Percentiles rank a stretch among this genome's conserved stretches.
Conservation (phyloP, 1,140 invertebrate species). For the Solen grandis region DNA sequence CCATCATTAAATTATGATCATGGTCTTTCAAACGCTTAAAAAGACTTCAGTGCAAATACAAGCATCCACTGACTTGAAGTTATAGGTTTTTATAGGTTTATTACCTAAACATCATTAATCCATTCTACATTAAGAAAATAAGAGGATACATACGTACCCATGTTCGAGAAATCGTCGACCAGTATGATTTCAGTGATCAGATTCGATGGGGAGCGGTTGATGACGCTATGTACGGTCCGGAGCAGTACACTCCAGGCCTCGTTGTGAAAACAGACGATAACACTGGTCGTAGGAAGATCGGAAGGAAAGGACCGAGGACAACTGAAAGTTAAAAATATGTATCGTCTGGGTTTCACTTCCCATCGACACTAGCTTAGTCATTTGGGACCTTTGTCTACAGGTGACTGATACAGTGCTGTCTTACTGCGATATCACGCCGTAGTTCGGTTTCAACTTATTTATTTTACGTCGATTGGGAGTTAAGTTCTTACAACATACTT, state of each 20-base stretch:
- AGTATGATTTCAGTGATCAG: conserved; percentile 94
- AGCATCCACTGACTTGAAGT: no score
- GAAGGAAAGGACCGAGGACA: conserved; percentile 37
- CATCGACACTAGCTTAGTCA: not conserved
- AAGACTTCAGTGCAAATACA: no score
- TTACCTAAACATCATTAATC: not conserved
- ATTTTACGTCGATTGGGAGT: no score
- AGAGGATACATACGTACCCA: conserved; percentile 91
- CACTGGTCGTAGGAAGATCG: conserved; percentile 59
- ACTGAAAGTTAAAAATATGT: conserved; percentile 31
- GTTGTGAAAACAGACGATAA: conserved; percentile 83
- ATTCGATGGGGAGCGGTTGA: conserved; percentile 89
- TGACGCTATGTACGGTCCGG: conserved; percentile 92
- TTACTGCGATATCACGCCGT: not conserved
- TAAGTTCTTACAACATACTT: no score
- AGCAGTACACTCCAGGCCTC: conserved; percentile 93
- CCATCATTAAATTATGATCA: no score
- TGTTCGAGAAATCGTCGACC: conserved; percentile 97
- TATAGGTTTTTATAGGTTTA: not conserved
- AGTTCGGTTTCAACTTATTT: no score
- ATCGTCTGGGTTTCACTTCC: not conserved
- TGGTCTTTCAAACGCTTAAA: no score
- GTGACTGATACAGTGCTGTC: no score
- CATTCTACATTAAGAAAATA: not conserved
- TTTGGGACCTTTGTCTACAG: no score